A percentile compares a stretch with the other conserved stretches of the same genome.
These are phyloP conservation scores for Hydropotes inermis DNA, from an alignment of 2,113 vertebrate species.

Conservation along the genomic window DNA sequence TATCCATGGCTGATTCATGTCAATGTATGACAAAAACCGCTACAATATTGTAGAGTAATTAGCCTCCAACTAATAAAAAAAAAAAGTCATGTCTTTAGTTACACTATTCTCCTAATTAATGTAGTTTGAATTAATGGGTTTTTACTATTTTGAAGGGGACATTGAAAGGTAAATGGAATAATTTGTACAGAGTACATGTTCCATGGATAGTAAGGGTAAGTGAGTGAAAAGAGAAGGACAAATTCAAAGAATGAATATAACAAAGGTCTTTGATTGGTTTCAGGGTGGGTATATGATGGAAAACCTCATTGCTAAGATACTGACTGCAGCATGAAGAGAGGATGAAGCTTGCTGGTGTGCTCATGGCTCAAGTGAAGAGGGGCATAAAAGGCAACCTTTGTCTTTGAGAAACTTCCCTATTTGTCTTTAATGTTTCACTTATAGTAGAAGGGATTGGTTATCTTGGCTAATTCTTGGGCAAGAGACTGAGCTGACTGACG, in stretches of 20 bases:
- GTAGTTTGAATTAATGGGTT: background rate
- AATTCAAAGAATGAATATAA: background rate
- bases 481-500: background rate
- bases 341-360: background rate
- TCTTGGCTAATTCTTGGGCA: background rate
- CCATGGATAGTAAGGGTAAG: background rate
- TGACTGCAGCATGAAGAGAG: accelerated
- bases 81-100: background rate
- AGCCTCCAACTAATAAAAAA: no score
- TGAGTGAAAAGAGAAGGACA: background rate
- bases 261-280: background rate
- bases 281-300: accelerated
- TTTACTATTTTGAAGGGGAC: background rate
- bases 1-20: no score
- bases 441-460: background rate
- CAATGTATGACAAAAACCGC: no score
- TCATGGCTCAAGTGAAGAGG: background rate
- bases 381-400: background rate
- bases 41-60: no score
- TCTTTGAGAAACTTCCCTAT: background rate
- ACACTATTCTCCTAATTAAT: no score
- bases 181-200: background rate
- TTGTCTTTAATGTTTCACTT: background rate
- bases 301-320: background rate
- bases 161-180: background rate